These are phyloP conservation scores for Stenichneumon culpator DNA, from an alignment of 2,888 invertebrate genomes.

Conservation along the genomic window DNA sequence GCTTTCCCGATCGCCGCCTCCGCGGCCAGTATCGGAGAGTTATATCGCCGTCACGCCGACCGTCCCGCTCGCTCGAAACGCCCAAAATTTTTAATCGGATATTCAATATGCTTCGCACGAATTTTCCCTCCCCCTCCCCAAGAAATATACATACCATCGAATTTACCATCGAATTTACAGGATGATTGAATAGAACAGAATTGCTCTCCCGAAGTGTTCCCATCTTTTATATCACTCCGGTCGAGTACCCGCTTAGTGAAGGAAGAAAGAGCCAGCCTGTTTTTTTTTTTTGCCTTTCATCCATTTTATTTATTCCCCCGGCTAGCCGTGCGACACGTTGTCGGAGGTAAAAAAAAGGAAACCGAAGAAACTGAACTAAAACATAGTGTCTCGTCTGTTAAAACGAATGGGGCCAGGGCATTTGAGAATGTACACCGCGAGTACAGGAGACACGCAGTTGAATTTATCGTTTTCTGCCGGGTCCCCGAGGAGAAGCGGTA, in stretches of 20 bases:
- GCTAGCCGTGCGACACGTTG: neutral
- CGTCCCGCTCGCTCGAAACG: slow-evolving; percentile 18
- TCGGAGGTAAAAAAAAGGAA: slow-evolving; percentile 3
- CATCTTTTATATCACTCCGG: neutral
- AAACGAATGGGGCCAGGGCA: slow-evolving; percentile 52
- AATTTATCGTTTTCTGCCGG: slow-evolving; percentile 54
- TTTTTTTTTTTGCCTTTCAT: neutral
- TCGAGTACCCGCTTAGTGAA: neutral
- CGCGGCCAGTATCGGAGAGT: slow-evolving; percentile 45
- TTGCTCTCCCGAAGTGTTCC: neutral
- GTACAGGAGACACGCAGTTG: slow-evolving; percentile 26
- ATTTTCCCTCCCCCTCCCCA: neutral
- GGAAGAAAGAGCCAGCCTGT: neutral
- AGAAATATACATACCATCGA: slow-evolving; percentile 6
- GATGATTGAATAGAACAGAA: slow-evolving; percentile 20
- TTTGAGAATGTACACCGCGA: slow-evolving; percentile 42
- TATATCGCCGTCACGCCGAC: slow-evolving; percentile 34
- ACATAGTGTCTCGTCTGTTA: slow-evolving; percentile 55
- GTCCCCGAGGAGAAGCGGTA: slow-evolving; percentile 35
- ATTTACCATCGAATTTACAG: neutral
- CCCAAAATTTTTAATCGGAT: slow-evolving; percentile 47
- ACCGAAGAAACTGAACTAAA: neutral
- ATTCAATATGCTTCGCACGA: slow-evolving; percentile 49
- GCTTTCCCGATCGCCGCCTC: slow-evolving; percentile 40
- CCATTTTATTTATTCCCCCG: slow-evolving; percentile 13